Evolutionary conservation across 53 echinoderm and acorn worm species (phyloP).

Genomic region (Mesocentrotus franciscanus): DNA sequence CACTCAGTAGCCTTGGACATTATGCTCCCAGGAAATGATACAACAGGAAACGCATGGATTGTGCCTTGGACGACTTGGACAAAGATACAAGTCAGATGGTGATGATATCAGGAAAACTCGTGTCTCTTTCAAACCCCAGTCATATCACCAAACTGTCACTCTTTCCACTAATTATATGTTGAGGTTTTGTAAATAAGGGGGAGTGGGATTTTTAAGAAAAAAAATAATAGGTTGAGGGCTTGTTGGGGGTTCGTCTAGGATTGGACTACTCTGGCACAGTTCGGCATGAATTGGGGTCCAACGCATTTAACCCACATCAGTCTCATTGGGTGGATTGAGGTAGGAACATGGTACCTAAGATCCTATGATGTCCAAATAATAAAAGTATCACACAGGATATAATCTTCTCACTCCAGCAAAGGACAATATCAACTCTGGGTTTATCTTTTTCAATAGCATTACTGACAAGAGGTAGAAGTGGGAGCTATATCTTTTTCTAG

Average conservation of each 20-base stretch:
- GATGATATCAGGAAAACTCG: slow-evolving; percentile 24
- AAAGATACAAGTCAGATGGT: slow-evolving; percentile 59
- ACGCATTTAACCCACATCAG: no score
- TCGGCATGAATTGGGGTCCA: no score
- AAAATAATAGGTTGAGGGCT: no score
- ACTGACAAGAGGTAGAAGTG: background rate
- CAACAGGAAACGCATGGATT: slow-evolving; percentile 65
- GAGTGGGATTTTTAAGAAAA: no score
- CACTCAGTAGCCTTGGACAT: slow-evolving; percentile 57
- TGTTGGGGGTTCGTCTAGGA: no score
- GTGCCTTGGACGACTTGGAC: slow-evolving; percentile 58
- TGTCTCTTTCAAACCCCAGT: background rate
- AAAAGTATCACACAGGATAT: background rate
- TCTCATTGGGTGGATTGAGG: no score
- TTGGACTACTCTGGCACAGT: no score
- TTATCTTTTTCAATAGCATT: background rate
- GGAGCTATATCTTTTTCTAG: background rate
- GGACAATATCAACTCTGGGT: no score
- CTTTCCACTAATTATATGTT: no score
- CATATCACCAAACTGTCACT: background rate
- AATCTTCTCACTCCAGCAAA: no score
- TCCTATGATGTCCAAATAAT: background rate
- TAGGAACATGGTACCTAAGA: no score
- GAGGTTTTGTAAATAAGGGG: no score
- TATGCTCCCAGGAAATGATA: slow-evolving; percentile 57